phyloP scores from a whole-genome alignment of 1,140 invertebrate genomes.

The Aphidius gifuensis region DNA sequence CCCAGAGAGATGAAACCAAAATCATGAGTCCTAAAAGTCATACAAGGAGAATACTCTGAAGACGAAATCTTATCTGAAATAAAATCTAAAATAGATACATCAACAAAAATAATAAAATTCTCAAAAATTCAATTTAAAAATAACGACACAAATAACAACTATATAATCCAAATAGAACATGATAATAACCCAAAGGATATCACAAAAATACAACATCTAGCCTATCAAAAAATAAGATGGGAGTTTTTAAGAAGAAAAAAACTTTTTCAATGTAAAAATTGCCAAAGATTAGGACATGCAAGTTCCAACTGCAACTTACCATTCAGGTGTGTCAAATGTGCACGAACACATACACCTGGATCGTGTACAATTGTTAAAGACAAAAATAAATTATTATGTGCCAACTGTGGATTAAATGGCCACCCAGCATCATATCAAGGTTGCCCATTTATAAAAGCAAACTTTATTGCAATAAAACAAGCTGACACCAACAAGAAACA shows the following conservation, averaged over 20 bases:
- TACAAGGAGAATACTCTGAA: too few species aligned
- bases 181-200: slow-evolving; percentile 1
- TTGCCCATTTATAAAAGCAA: slow-evolving; percentile 8
- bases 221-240: slow-evolving; percentile 17
- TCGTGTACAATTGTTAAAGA: slow-evolving; percentile 5
- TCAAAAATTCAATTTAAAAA: too few species aligned
- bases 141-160: too few species aligned
- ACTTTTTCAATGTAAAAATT: slow-evolving; percentile 16
- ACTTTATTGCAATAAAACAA: too few species aligned
- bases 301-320: slow-evolving; percentile 12
- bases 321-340: slow-evolving; percentile 18
- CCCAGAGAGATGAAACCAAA: too few species aligned
- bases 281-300: slow-evolving; percentile 18
- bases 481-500: too few species aligned
- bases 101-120: too few species aligned
- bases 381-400: slow-evolving; percentile 16
- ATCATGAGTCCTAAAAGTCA: too few species aligned
- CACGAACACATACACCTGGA: neutral
- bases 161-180: slow-evolving; percentile 4
- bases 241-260: slow-evolving; percentile 7
- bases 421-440: slow-evolving; percentile 28
- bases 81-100: too few species aligned
- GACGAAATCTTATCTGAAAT: too few species aligned
- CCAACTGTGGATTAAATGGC: slow-evolving; percentile 18
- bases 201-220: neutral